phyloP scores from a whole-genome alignment of 2,888 invertebrate genomes.

The Lasioglossum morio region DNA sequence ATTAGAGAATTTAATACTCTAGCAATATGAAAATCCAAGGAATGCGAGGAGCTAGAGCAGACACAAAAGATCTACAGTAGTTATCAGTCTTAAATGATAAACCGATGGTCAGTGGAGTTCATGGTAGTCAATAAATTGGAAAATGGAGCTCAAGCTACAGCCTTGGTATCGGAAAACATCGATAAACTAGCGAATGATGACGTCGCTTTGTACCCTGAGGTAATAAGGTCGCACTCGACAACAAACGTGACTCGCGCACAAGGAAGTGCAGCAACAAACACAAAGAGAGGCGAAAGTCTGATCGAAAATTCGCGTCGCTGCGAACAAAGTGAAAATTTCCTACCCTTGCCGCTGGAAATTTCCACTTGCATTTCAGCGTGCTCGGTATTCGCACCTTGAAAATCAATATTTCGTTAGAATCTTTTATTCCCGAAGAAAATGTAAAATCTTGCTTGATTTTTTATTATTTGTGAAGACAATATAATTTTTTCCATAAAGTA shows the following conservation, averaged over 20 bases:
- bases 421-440: not conserved
- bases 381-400: not conserved
- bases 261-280: not conserved
- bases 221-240: constrained; percentile 32
- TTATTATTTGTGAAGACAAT: not conserved
- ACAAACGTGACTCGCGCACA: not conserved
- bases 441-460: not conserved
- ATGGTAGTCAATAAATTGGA: constrained; percentile 36
- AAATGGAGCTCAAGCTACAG: constrained; percentile 19
- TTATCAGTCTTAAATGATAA: not conserved
- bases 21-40: not conserved
- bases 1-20: not conserved
- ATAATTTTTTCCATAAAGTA: not conserved
- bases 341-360: too few relatives aligned
- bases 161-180: constrained; percentile 18
- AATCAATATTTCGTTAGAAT: not conserved
- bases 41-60: not conserved
- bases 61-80: not conserved
- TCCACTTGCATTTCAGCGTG: not conserved
- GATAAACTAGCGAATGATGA: constrained; percentile 29
- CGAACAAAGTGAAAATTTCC: not conserved
- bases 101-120: not conserved
- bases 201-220: constrained; percentile 14
- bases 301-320: not conserved
- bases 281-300: not conserved